Evolutionary conservation across 2,888 invertebrate species (phyloP).

Genomic region (Thymelicus acteon): DNA sequence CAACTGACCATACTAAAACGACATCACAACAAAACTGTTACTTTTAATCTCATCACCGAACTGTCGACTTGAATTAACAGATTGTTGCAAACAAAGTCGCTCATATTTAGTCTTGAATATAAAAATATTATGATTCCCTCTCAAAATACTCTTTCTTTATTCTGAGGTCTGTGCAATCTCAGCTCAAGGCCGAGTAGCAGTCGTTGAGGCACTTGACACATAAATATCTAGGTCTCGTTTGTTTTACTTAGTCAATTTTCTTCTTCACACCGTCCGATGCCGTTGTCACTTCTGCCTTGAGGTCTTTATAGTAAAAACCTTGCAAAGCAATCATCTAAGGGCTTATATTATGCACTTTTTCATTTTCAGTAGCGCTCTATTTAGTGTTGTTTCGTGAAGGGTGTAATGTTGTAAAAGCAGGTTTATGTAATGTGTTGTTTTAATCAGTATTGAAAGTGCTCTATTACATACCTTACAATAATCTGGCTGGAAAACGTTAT

Average conservation of each 20-base stretch:
- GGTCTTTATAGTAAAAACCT: background rate
- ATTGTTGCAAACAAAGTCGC: background rate
- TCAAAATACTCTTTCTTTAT: constrained; percentile 21
- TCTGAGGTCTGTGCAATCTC: constrained; percentile 27
- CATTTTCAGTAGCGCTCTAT: background rate
- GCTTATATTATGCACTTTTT: background rate
- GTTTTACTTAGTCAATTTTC: constrained; percentile 20
- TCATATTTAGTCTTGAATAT: background rate
- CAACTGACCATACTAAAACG: too few relatives aligned
- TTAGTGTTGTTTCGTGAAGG: background rate
- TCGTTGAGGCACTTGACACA: constrained; percentile 25
- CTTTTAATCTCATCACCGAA: too few relatives aligned
- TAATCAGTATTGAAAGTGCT: too few relatives aligned
- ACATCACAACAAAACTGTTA: too few relatives aligned
- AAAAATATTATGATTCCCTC: constrained; percentile 6
- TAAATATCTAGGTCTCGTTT: constrained; percentile 29
- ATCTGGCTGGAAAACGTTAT: too few relatives aligned
- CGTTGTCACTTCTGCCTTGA: background rate
- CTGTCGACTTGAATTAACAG: background rate
- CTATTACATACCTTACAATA: too few relatives aligned
- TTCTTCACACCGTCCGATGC: background rate
- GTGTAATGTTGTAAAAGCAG: too few relatives aligned
- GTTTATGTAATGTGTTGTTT: too few relatives aligned
- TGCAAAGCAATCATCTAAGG: background rate
- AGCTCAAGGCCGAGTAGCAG: constrained; percentile 13